Evolutionary conservation across 30 jellyfish, hydroid and myxozoan genomes (phyloP).

Genomic region (Nemopilema nomurai): DNA sequence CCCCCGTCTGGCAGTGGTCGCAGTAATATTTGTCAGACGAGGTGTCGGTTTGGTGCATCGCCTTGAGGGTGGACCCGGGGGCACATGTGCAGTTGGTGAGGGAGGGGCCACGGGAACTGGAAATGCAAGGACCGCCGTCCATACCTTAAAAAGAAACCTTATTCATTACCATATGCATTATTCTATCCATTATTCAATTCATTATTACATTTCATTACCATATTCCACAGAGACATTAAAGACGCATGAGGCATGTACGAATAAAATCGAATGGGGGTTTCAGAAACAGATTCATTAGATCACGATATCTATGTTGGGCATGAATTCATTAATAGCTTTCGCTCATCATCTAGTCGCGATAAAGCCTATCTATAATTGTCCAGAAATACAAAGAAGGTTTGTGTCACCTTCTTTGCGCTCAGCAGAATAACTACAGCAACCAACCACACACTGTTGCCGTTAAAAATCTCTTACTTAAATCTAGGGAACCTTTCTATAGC

Average conservation of each 20-base stretch:
- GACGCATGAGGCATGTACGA: too few species aligned
- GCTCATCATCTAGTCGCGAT: too few species aligned
- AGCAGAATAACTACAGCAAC: neutral
- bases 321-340: too few species aligned
- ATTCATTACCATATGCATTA: neutral
- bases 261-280: too few species aligned
- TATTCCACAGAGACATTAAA: too few species aligned
- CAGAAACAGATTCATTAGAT: too few species aligned
- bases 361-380: too few species aligned
- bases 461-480: neutral
- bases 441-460: neutral
- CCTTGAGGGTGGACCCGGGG: conserved; percentile 68
- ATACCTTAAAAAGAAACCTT: conserved; percentile 26
- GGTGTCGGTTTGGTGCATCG: conserved; percentile 19
- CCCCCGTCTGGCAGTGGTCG: conserved; percentile 47
- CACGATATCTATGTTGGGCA: too few species aligned
- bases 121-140: conserved; percentile 40
- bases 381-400: too few species aligned
- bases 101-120: conserved; percentile 7
- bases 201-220: too few species aligned
- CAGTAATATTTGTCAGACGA: conserved; percentile 32
- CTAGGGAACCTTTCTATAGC: neutral
- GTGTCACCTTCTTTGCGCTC: neutral
- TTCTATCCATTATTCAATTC: neutral
- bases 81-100: conserved; percentile 67